phyloP scores from a whole-genome alignment of 1,140 invertebrate species.

The Monochamus saltuarius region DNA sequence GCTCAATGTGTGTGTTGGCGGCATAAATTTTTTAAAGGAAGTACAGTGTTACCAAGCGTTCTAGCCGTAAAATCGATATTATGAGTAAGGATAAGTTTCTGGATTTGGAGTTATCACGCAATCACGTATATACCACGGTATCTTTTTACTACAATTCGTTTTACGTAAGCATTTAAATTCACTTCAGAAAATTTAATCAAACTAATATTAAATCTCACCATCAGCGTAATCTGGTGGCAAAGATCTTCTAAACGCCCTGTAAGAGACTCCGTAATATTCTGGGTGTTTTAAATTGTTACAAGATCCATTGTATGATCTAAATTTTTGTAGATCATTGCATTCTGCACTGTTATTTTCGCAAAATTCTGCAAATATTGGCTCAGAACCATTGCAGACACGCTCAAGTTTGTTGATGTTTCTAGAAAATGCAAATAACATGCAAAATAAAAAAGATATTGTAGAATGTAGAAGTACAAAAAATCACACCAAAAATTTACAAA shows the following conservation, averaged over 20 bases:
- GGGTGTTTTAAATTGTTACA: conserved; percentile 78
- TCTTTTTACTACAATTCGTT: too few species aligned
- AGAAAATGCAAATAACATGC: not conserved
- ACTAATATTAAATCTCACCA: conserved; percentile 57
- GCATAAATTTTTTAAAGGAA: not conserved
- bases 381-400: too few species aligned
- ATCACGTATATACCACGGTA: too few species aligned
- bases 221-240: conserved; percentile 76
- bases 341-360: conserved; percentile 8
- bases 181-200: too few species aligned
- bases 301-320: conserved; percentile 71
- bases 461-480: not conserved
- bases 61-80: not conserved
- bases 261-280: conserved; percentile 67
- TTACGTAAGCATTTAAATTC: too few species aligned
- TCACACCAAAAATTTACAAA: not conserved
- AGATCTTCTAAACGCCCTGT: conserved; percentile 73
- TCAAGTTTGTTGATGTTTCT: not conserved
- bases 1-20: not conserved
- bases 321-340: conserved; percentile 49
- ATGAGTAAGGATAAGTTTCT: not conserved
- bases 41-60: not conserved
- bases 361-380: not conserved
- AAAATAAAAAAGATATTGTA: not conserved
- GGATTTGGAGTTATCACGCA: too few species aligned